phyloP scores from a whole-genome alignment of 2,888 invertebrate species.

The Eulithis prunata region DNA sequence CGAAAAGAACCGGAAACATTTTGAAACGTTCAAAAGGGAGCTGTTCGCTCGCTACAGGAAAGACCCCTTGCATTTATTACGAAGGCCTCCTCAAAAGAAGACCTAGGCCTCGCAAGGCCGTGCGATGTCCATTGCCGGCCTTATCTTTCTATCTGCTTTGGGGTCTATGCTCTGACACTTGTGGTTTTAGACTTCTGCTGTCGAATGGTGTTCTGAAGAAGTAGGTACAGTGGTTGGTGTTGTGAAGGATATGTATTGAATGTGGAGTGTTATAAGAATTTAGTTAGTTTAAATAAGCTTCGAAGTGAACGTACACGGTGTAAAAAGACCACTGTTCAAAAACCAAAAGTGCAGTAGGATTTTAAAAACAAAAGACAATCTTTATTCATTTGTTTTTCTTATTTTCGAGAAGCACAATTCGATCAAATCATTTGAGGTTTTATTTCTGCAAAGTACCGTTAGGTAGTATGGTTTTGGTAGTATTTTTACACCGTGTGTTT shows the following conservation, averaged over 20 bases:
- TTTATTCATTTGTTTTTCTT: too few species aligned
- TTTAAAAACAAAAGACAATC: too few species aligned
- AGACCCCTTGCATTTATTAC: constrained; percentile 84
- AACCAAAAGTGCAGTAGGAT: too few species aligned
- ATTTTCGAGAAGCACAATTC: too few species aligned
- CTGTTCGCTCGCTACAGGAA: constrained; percentile 90
- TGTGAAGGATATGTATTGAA: constrained; percentile 5
- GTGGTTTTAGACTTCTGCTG: constrained; percentile 7
- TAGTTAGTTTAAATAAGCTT: background rate
- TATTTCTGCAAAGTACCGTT: too few species aligned
- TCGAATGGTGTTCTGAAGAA: background rate
- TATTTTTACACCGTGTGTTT: too few species aligned
- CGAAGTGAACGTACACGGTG: too few species aligned
- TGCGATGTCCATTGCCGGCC: constrained; percentile 67
- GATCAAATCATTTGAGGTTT: too few species aligned
- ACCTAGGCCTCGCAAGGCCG: constrained; percentile 81
- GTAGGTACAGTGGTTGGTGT: constrained; percentile 1
- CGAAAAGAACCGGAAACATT: constrained; percentile 90
- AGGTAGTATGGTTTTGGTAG: too few species aligned
- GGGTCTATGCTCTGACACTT: constrained; percentile 53
- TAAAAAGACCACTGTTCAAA: too few species aligned
- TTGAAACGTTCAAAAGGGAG: constrained; percentile 93
- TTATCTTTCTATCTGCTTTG: constrained; percentile 50
- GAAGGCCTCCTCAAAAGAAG: constrained; percentile 69
- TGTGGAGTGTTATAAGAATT: constrained; percentile 11